A percentile compares a stretch with the other conserved stretches of the same genome.
phyloP scores from a whole-genome alignment of 2,113 vertebrate species.

The Megalops atlanticus region DNA sequence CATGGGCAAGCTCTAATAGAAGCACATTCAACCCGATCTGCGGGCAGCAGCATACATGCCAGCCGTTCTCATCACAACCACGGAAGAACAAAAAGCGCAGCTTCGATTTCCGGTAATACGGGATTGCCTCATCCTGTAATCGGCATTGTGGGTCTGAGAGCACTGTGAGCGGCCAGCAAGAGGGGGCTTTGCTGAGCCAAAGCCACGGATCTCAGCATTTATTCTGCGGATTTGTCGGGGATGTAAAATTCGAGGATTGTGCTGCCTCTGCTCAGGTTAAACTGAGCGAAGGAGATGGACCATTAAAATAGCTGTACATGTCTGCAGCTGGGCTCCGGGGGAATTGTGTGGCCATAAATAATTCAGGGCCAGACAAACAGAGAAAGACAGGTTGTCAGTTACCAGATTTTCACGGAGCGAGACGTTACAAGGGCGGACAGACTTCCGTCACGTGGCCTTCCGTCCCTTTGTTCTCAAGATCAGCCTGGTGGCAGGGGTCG shows the following conservation, averaged over 20 bases:
- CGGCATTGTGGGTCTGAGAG: background rate
- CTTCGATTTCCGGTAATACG: background rate
- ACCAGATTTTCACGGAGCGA: background rate
- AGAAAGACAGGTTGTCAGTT: slow-evolving; percentile 21
- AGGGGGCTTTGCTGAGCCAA: background rate
- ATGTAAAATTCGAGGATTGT: background rate
- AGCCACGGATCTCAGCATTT: background rate
- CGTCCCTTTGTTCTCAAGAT: background rate
- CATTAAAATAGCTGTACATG: background rate
- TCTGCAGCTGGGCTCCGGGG: background rate
- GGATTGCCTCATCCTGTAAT: background rate
- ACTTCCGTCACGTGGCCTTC: background rate
- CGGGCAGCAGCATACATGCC: background rate
- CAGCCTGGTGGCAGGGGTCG: slow-evolving; percentile 48
- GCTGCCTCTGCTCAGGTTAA: background rate
- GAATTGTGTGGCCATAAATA: background rate
- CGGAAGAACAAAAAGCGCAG: background rate
- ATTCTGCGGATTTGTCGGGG: background rate
- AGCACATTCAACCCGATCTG: background rate
- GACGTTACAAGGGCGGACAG: background rate
- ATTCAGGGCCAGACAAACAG: slow-evolving; percentile 8
- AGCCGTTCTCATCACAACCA: background rate
- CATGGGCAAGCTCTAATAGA: background rate
- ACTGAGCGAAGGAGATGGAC: background rate
- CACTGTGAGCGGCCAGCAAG: background rate